Evolutionary conservation across 2,888 invertebrate genomes (phyloP), one percentile per base, ranked within the genome.

Genomic region (Chaetogeoica ovagalla): DNA sequence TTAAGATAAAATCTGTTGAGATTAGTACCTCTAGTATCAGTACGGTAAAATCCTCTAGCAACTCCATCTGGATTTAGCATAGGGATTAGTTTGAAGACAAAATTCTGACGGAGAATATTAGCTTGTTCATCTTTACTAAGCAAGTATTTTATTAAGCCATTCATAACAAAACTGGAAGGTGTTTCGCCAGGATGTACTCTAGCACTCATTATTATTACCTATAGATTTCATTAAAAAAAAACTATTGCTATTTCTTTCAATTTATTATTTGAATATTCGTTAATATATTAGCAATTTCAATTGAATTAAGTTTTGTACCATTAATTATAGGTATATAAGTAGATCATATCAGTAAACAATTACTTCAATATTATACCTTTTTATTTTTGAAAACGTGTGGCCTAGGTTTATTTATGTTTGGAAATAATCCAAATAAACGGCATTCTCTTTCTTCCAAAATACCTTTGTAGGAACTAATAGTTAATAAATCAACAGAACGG

Each of bases 31-130:
- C 92, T 88, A 0, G 93, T 93, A 86, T 96, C 96, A 5, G 95
- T 95, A 81, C 94, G 88, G 85, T 94, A 95, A 86, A 95, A 94
- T 0, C 96, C 96, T 77, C 91, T 88, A 13, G 91, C 91, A 2
- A 96, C 96, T 1, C 96, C 96, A 85, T 96, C 96, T 0, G 96
- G 96, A 88, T 96, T 96, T 83, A 96, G 87, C 88, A 96, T 93
- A 0, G 96, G 96, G 83, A 96, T 91, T 86, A 96, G 87, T 87
- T 96, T 96, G 88, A 96, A 96, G 83, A 96, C 94, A 85, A 93
- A 94, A 68, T 90, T 85, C 84, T 90, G 91, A 74, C 96, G 89
- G 68, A 96, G 87, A 81, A 89, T 88, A 74, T 90, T 88, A 30
- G 94, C 94, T 79, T 93, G 89, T 1, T 91, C 90, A 86, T 96